Conservation (phyloP, 2,113 vertebrate species). For the Eidolon helvum region DNA sequence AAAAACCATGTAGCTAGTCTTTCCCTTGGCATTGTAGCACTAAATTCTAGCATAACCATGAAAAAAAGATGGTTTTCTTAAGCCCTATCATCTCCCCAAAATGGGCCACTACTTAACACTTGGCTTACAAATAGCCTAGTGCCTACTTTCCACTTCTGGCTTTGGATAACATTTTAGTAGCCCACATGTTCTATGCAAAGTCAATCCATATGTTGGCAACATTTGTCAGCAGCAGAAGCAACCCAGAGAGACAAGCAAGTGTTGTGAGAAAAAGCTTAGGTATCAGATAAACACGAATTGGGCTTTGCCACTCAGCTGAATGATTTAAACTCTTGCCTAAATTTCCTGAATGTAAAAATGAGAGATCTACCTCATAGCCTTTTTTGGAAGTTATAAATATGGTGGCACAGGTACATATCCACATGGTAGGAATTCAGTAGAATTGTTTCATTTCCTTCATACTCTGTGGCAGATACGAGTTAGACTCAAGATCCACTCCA, state of each 20-base stretch:
- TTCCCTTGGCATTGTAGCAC: background rate
- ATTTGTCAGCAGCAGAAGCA: background rate
- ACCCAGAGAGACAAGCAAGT: background rate
- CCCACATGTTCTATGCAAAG: background rate
- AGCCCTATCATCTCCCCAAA: background rate
- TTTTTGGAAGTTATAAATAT: background rate
- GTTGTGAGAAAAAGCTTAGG: background rate
- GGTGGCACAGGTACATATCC: background rate
- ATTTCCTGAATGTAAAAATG: background rate
- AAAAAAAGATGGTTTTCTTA: background rate
- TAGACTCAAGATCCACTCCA: background rate
- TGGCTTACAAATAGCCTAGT: background rate
- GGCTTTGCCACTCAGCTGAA: background rate
- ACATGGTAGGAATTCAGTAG: background rate
- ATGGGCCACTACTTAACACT: background rate
- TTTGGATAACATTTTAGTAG: background rate
- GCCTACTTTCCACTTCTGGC: background rate
- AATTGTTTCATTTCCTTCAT: background rate
- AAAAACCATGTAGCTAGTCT: background rate
- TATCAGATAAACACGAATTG: background rate
- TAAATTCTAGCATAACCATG: background rate
- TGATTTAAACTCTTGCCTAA: background rate
- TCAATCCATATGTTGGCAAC: background rate
- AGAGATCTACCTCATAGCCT: background rate
- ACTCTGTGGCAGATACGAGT: background rate